These are phyloP conservation scores for Trisateles emortualis DNA, from an alignment of 2,888 invertebrate genomes.

Conservation along the genomic window DNA sequence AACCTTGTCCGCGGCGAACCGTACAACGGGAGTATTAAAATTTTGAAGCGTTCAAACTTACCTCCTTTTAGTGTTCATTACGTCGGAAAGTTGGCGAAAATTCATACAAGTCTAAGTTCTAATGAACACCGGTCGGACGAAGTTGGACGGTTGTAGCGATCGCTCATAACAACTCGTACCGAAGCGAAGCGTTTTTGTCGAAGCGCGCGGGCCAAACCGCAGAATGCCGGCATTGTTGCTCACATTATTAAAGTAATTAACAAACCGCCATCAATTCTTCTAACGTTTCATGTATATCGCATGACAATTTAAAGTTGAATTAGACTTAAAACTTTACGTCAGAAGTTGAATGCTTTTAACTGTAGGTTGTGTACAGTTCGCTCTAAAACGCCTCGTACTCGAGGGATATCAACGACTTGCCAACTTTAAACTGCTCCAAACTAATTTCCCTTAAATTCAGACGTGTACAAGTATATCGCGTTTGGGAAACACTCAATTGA, in stretches of 20 bases:
- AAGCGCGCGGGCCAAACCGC: conserved; percentile 39
- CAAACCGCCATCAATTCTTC: conserved; percentile 30
- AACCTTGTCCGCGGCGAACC: conserved; percentile 67
- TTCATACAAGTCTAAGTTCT: conserved; percentile 85
- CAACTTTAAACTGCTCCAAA: conserved; percentile 63
- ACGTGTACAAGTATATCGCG: conserved; percentile 27
- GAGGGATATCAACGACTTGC: conserved; percentile 59
- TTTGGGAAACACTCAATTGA: conserved; percentile 34
- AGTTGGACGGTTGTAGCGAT: conserved; percentile 71
- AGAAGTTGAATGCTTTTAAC: conserved; percentile 54
- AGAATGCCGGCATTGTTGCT: conserved; percentile 52
- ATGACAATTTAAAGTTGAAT: conserved; percentile 59
- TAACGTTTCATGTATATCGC: conserved; percentile 36
- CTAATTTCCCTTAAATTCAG: conserved; percentile 66
- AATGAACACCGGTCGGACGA: conserved; percentile 80
- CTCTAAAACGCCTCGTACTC: conserved; percentile 60
- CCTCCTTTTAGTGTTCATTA: conserved; percentile 86
- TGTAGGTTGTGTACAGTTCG: conserved; percentile 56
- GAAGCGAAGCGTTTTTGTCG: conserved; percentile 54
- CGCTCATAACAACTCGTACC: conserved; percentile 58
- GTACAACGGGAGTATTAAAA: conserved; percentile 75
- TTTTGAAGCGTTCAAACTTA: conserved; percentile 83
- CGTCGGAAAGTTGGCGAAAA: conserved; percentile 82
- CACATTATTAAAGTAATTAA: conserved; percentile 47
- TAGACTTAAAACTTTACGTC: conserved; percentile 52